Conservation (phyloP, 2,113 vertebrate species). For the Trachemys scripta region DNA sequence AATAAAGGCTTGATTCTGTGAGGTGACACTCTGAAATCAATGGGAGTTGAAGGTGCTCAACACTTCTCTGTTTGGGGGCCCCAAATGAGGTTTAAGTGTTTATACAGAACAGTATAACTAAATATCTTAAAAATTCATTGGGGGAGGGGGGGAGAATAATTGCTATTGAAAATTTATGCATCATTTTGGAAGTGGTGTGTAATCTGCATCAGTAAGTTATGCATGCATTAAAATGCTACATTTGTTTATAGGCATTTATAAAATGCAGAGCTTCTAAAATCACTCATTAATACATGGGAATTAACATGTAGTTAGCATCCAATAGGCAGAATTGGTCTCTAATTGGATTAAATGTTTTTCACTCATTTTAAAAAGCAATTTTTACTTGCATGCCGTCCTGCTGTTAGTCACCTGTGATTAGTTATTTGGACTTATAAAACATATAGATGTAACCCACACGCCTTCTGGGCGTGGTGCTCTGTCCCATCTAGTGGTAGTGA, state of each 20-base stretch:
- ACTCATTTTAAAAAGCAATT: not conserved
- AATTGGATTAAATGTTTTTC: not conserved
- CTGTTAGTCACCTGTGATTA: not conserved
- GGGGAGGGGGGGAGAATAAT: not conserved
- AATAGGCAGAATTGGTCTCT: not conserved
- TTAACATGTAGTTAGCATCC: not conserved
- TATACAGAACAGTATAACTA: not conserved
- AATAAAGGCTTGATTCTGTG: not conserved
- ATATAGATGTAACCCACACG: too few species aligned
- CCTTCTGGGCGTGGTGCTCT: too few species aligned
- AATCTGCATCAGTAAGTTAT: not conserved
- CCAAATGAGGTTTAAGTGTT: not conserved
- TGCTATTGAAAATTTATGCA: not conserved
- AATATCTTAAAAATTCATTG: not conserved
- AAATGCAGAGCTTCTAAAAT: not conserved
- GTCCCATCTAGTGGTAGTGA: too few species aligned
- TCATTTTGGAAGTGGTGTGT: not conserved
- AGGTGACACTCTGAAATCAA: not conserved
- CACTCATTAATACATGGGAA: not conserved
- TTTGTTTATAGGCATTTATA: not conserved
- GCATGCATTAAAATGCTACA: not conserved
- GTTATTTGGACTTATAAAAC: not conserved
- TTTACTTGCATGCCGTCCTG: not conserved
- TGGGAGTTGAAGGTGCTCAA: not conserved
- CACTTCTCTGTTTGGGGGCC: not conserved